Percentiles rank a stretch among this genome's conserved stretches.
Evolutionary conservation across 2,113 vertebrate species (phyloP).

Genomic region (Murina feae): DNA sequence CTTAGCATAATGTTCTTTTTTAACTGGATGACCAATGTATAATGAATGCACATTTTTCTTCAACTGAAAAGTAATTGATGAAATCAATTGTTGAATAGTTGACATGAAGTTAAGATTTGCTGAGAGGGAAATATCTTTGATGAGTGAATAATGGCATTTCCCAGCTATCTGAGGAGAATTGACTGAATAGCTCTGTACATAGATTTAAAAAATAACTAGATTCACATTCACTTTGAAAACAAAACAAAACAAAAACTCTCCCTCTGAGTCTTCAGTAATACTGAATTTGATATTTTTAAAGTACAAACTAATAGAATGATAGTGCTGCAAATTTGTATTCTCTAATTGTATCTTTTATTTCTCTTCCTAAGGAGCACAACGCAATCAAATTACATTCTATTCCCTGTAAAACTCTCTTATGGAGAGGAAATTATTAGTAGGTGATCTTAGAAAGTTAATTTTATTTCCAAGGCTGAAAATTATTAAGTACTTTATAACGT

Average conservation of each 20-base stretch:
- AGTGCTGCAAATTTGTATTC: background rate
- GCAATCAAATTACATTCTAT: background rate
- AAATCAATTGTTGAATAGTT: conserved; percentile 18
- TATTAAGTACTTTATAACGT: background rate
- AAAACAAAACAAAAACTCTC: background rate
- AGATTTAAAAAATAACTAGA: background rate
- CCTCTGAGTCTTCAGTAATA: background rate
- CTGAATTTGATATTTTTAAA: background rate
- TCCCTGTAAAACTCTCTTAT: background rate
- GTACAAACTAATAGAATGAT: background rate
- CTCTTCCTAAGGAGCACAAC: background rate
- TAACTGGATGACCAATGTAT: background rate
- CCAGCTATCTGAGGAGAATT: background rate
- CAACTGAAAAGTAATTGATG: conserved; percentile 1
- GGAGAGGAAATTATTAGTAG: background rate
- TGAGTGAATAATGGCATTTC: background rate
- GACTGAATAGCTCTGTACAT: background rate
- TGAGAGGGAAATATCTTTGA: conserved; percentile 39
- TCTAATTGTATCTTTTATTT: background rate
- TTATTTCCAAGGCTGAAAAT: background rate
- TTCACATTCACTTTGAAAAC: background rate
- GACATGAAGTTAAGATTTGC: background rate
- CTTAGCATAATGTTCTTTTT: background rate
- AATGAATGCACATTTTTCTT: background rate
- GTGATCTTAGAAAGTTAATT: background rate